Conservation (phyloP, 2,888 invertebrate genomes). For the Caradrina clavipalpis region DNA sequence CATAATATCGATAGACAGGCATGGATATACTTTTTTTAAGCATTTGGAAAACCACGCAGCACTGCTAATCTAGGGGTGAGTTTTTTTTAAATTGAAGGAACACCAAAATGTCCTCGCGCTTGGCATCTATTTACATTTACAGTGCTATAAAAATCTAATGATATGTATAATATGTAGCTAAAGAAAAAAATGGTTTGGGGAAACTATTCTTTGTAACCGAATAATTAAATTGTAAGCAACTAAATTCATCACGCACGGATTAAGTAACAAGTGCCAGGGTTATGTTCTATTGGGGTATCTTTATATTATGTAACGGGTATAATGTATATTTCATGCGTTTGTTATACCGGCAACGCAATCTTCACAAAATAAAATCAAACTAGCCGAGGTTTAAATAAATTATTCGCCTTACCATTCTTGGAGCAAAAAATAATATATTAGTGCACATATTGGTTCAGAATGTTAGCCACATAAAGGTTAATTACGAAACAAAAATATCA, state of each 20-base stretch:
- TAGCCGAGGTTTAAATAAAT: conserved; percentile 66
- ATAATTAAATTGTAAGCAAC: conserved; percentile 41
- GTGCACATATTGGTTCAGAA: conserved; percentile 80
- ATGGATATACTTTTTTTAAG: conserved; percentile 34
- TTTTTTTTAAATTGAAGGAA: conserved; percentile 3
- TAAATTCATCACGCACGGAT: conserved; percentile 51
- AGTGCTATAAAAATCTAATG: conserved; percentile 38
- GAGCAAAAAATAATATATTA: conserved; percentile 78
- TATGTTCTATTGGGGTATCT: conserved; percentile 56
- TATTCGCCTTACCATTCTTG: conserved; percentile 70
- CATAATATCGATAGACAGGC: conserved; percentile 20
- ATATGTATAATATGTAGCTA: conserved; percentile 40
- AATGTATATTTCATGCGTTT: conserved; percentile 69
- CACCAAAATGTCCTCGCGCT: conserved; percentile 18
- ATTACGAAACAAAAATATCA: conserved; percentile 81
- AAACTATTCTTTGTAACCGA: conserved; percentile 26
- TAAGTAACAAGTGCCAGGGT: conserved; percentile 63
- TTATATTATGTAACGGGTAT: conserved; percentile 37
- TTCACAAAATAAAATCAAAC: conserved; percentile 67
- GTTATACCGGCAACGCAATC: conserved; percentile 65
- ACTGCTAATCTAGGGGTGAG: conserved; percentile 44
- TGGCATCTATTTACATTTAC: conserved; percentile 26
- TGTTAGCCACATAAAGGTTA: conserved; percentile 89
- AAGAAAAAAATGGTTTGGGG: conserved; percentile 23
- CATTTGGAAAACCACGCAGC: conserved; percentile 47